phyloP scores from a whole-genome alignment of 2,113 vertebrate species.

The Paradisaea rubra region DNA sequence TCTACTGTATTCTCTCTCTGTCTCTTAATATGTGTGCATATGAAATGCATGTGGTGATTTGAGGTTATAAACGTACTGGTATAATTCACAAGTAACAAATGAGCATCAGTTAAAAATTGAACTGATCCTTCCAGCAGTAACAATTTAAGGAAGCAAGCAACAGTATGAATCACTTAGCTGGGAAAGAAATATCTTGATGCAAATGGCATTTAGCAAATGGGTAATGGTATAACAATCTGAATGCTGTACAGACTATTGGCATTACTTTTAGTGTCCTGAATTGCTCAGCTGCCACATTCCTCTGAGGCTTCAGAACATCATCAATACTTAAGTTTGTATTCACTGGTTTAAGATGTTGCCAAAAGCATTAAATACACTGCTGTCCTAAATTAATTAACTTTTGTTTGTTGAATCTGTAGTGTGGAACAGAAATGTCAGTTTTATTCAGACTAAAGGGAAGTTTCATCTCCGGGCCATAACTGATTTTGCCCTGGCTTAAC shows the following conservation, averaged over 20 bases:
- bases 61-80: background rate
- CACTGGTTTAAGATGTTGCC: slow-evolving; percentile 2
- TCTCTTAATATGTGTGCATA: background rate
- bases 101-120: background rate
- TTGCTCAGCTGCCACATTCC: background rate
- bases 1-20: background rate
- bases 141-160: background rate
- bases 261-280: background rate
- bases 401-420: slow-evolving; percentile 26
- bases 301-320: background rate
- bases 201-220: background rate
- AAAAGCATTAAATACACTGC: slow-evolving; percentile 20
- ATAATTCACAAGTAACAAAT: slow-evolving; percentile 2
- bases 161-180: background rate
- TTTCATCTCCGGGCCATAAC: slow-evolving; percentile 51
- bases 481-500: slow-evolving; percentile 63
- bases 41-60: background rate
- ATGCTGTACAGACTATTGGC: background rate
- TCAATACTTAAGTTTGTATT: background rate
- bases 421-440: slow-evolving; percentile 54
- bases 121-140: background rate
- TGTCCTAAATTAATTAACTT: slow-evolving; percentile 47
- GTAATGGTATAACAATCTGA: background rate
- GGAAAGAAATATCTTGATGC: background rate
- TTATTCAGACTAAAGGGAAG: slow-evolving; percentile 52